These are phyloP conservation scores for Encarsia formosa DNA, from an alignment of 2,888 invertebrate species.

Conservation along the genomic window DNA sequence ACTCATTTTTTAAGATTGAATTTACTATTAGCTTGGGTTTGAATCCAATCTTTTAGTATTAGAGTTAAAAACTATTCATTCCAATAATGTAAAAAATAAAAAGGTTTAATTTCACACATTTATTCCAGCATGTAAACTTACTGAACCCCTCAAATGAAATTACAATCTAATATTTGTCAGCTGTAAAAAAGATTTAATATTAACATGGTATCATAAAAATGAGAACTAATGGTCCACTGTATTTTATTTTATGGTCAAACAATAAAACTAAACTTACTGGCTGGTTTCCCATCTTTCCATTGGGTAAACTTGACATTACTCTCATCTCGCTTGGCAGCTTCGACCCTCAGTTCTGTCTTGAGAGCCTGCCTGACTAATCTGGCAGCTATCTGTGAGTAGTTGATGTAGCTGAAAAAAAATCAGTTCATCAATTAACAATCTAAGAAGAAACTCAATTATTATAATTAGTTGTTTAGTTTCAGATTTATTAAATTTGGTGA, in stretches of 20 bases:
- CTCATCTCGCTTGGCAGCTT: slow-evolving; percentile 72
- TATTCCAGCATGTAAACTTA: slow-evolving; percentile 6
- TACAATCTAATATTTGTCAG: slow-evolving; percentile 17
- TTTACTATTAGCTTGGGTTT: too few relatives aligned
- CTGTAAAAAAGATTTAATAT: slow-evolving; percentile 11
- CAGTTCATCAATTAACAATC: slow-evolving; percentile 28
- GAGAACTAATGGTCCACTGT: not conserved
- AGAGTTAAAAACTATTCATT: too few relatives aligned
- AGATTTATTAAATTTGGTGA: too few relatives aligned
- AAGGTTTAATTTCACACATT: not conserved
- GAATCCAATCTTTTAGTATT: too few relatives aligned
- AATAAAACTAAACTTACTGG: slow-evolving; percentile 61
- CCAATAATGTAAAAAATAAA: too few relatives aligned
- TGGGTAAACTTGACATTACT: slow-evolving; percentile 76
- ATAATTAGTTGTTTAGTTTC: too few relatives aligned
- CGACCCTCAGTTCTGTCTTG: slow-evolving; percentile 69
- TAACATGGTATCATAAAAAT: not conserved
- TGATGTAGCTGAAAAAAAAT: slow-evolving; percentile 72
- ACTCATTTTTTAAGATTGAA: too few relatives aligned
- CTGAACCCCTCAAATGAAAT: too few relatives aligned
- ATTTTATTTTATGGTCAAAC: not conserved
- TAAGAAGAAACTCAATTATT: not conserved
- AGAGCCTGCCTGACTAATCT: slow-evolving; percentile 73
- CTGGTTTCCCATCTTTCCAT: slow-evolving; percentile 86
- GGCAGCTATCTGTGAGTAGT: slow-evolving; percentile 93